Conservation (phyloP, 2,113 vertebrate species). For the Rhizomys pruinosus region DNA sequence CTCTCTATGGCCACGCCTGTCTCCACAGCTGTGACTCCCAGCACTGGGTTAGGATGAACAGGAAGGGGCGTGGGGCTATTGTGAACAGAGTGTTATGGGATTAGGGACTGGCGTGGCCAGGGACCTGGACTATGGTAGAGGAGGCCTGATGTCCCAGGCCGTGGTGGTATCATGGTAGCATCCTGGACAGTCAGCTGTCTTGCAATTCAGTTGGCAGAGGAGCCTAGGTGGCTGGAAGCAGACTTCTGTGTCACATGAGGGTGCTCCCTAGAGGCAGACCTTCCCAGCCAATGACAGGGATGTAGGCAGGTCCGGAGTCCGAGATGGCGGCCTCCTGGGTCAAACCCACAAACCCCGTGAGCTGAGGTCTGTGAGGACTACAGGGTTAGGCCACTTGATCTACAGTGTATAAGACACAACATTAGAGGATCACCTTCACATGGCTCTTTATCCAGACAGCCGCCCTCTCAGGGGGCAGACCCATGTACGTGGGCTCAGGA, state of each 20-base stretch:
- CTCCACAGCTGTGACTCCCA: not conserved
- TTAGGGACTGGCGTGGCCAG: not conserved
- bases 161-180: accelerated
- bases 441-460: not conserved
- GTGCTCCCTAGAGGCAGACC: not conserved
- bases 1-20: not conserved
- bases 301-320: not conserved
- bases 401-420: not conserved
- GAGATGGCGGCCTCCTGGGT: too few relatives aligned
- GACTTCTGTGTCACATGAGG: not conserved
- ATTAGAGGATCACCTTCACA: not conserved
- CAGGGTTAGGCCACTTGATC: not conserved
- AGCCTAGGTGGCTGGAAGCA: not conserved
- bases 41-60: not conserved
- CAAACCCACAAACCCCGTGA: too few relatives aligned
- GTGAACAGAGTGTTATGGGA: not conserved
- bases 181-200: not conserved
- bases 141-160: not conserved
- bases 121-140: accelerated
- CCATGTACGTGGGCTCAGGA: not conserved
- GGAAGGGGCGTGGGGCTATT: not conserved
- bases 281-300: not conserved
- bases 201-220: not conserved
- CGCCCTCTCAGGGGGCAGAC: not conserved
- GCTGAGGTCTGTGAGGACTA: not conserved